A percentile compares a stretch with the other conserved stretches of the same genome.
Conservation (phyloP, 2,797 vertebrate species). For the Nannoperca obscura region DNA sequence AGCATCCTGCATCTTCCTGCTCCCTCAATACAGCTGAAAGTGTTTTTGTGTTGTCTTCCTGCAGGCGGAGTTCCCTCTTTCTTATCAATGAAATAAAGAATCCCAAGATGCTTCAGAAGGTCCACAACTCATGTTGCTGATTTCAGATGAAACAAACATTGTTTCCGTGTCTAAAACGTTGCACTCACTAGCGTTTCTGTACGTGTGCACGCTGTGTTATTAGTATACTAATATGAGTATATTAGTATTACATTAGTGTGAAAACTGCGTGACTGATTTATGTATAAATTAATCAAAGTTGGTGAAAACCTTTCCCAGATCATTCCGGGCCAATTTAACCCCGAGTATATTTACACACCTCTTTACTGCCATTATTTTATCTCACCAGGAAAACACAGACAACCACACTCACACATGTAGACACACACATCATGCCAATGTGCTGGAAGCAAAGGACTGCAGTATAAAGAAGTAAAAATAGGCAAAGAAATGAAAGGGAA, state of each 20-base stretch:
- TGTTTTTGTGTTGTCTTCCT: background rate
- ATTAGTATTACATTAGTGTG: background rate
- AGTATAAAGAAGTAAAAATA: slow-evolving; percentile 12
- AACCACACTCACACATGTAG: background rate
- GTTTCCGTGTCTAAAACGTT: background rate
- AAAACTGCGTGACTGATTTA: background rate
- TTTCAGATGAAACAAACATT: background rate
- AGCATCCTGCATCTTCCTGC: background rate
- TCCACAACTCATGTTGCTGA: too few relatives aligned
- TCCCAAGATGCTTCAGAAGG: background rate
- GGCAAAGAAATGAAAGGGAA: slow-evolving; percentile 14
- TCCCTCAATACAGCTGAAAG: background rate
- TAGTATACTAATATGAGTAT: too few relatives aligned
- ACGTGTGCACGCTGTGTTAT: background rate
- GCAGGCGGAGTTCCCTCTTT: too few relatives aligned
- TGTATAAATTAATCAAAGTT: background rate
- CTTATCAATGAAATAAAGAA: too few relatives aligned
- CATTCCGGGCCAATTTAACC: too few relatives aligned
- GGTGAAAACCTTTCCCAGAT: background rate
- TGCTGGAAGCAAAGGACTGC: background rate
- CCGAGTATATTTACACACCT: background rate
- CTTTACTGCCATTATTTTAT: background rate
- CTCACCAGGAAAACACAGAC: background rate
- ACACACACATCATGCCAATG: background rate
- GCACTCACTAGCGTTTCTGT: background rate